Conservation (phyloP, 2,888 invertebrate genomes). For the Malacosoma neustria region DNA sequence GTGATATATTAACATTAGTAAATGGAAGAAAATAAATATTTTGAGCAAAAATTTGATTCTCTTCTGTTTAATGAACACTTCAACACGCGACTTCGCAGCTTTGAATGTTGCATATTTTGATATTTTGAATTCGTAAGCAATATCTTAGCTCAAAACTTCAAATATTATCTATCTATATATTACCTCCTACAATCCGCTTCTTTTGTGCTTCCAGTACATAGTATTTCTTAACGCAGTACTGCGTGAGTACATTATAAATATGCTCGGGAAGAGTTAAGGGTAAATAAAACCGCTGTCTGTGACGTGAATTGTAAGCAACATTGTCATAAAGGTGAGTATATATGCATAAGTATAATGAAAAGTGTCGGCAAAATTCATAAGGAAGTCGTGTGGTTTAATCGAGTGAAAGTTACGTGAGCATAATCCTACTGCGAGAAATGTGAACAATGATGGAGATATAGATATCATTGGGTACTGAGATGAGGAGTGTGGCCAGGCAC, state of each 20-base stretch:
- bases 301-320: slow-evolving; percentile 32
- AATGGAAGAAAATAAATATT: too few species aligned
- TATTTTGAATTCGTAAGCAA: too few species aligned
- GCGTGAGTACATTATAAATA: slow-evolving; percentile 1
- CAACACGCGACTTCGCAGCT: too few species aligned
- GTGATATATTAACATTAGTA: too few species aligned
- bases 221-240: not conserved
- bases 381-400: slow-evolving; percentile 54
- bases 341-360: slow-evolving; percentile 39
- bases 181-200: too few species aligned
- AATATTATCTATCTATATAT: too few species aligned
- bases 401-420: slow-evolving; percentile 61
- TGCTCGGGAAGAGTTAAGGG: slow-evolving; percentile 26
- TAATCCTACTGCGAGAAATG: slow-evolving; percentile 33
- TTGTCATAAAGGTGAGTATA: slow-evolving; percentile 37
- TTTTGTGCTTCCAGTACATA: too few species aligned
- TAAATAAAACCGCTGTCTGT: slow-evolving; percentile 21
- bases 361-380: slow-evolving; percentile 47
- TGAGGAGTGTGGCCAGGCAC: slow-evolving; percentile 18
- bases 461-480: slow-evolving; percentile 45
- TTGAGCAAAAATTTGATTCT: too few species aligned
- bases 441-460: slow-evolving; percentile 53
- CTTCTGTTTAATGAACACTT: too few species aligned
- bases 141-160: too few species aligned
- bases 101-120: too few species aligned